A percentile compares a stretch with the other conserved stretches of the same genome.
Evolutionary conservation across 2,113 vertebrate species (phyloP).

Genomic region (Anolis carolinensis): DNA sequence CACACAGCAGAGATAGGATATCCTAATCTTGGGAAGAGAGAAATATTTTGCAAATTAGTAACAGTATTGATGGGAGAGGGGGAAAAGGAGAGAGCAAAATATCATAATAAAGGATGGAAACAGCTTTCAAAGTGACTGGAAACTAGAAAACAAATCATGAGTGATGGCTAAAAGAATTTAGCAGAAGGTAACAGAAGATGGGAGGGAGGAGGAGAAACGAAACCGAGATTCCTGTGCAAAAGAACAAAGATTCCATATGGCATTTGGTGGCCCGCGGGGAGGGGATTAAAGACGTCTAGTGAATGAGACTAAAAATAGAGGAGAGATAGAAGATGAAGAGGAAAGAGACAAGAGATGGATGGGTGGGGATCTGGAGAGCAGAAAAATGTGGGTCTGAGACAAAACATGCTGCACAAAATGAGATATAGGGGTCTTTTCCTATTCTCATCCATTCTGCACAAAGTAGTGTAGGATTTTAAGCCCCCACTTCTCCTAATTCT

Average conservation of each 20-base stretch:
- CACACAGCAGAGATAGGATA: too few species aligned
- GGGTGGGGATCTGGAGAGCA: neutral
- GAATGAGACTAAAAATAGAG: neutral
- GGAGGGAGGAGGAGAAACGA: too few species aligned
- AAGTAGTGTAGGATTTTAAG: neutral
- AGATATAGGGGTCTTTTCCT: neutral
- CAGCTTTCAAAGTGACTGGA: neutral
- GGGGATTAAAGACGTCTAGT: too few species aligned
- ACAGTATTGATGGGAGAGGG: too few species aligned
- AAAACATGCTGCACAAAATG: neutral
- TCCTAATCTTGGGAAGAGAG: too few species aligned
- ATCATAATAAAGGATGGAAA: neutral
- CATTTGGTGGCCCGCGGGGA: neutral
- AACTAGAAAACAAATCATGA: neutral
- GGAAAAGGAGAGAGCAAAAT: neutral
- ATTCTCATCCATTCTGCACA: too few species aligned
- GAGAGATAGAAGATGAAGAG: neutral
- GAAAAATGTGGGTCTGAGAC: neutral
- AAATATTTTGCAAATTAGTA: neutral
- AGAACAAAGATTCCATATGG: neutral
- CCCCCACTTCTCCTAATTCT: too few species aligned
- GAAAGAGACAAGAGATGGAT: neutral
- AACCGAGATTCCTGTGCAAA: neutral
- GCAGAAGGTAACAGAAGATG: neutral
- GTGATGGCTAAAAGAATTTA: neutral